A percentile compares a stretch with the other conserved stretches of the same genome.
phyloP scores from a whole-genome alignment of 2,113 vertebrate species.

The Puma concolor region DNA sequence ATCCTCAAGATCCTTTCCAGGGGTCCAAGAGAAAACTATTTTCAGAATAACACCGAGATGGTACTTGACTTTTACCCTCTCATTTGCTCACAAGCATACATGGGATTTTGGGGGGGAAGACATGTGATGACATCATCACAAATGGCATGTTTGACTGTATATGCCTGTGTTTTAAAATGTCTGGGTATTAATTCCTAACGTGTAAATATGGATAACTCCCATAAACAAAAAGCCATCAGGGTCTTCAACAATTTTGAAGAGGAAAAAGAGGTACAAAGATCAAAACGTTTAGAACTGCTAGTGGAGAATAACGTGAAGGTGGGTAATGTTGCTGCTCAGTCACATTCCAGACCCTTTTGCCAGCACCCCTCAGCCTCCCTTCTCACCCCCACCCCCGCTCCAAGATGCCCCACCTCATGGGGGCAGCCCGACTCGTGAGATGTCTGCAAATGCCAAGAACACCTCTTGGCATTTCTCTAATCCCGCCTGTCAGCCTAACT shows the following conservation, averaged over 20 bases:
- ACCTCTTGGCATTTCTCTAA: background rate
- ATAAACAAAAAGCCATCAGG: background rate
- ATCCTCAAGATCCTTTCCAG: background rate
- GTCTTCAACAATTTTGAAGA: background rate
- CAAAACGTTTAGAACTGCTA: background rate
- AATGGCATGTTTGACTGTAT: background rate
- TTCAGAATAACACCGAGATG: background rate
- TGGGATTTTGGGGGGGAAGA: background rate
- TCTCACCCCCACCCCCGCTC: rapidly evolving
- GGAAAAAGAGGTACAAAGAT: background rate
- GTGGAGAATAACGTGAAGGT: background rate
- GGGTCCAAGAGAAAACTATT: background rate
- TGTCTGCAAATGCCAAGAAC: background rate
- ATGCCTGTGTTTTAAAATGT: background rate
- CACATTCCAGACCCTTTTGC: background rate
- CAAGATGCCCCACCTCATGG: background rate
- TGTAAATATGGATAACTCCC: background rate
- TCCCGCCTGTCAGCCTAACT: background rate
- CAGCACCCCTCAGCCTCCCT: too few species aligned
- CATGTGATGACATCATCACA: background rate
- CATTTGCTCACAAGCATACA: background rate
- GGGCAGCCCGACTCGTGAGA: background rate
- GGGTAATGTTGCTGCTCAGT: background rate
- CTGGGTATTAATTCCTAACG: background rate
- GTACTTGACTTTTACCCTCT: background rate